Percentiles rank a stretch among this genome's conserved stretches.
These are phyloP conservation scores for Carapus acus DNA, from an alignment of 2,797 vertebrate genomes.

Conservation along the genomic window DNA sequence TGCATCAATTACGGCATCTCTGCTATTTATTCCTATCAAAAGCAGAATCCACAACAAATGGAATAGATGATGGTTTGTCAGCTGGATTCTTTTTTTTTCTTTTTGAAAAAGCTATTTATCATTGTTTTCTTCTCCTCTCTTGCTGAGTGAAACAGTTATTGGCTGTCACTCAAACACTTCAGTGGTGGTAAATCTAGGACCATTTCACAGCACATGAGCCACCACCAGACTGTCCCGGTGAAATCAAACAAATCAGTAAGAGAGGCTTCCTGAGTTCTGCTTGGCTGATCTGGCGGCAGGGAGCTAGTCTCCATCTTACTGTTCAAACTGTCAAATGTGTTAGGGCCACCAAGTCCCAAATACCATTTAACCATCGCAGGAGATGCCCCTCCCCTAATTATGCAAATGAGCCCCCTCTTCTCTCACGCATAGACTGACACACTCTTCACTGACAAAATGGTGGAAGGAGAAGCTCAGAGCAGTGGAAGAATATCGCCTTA, in stretches of 20 bases:
- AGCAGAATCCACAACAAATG: neutral
- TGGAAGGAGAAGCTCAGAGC: neutral
- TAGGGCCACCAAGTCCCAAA: constrained; percentile 18
- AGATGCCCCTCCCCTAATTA: constrained; percentile 5
- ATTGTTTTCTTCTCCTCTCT: constrained; percentile 12
- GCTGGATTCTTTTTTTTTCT: constrained; percentile 1
- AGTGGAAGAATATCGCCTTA: neutral
- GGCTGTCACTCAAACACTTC: constrained; percentile 11
- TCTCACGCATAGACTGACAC: neutral
- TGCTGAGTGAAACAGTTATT: neutral
- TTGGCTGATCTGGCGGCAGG: constrained; percentile 28
- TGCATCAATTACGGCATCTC: no score
- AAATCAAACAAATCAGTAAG: constrained; percentile 19
- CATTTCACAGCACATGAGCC: constrained; percentile 22
- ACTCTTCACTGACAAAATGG: neutral
- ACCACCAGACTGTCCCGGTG: constrained; percentile 11
- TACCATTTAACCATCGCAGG: constrained; percentile 13
- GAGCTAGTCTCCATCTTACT: constrained; percentile 19
- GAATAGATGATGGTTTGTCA: neutral
- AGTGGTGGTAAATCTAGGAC: constrained; percentile 17
- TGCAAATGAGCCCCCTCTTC: neutral
- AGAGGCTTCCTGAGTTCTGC: constrained; percentile 19
- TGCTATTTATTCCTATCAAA: neutral
- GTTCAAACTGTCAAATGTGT: constrained; percentile 11
- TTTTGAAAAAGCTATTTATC: no score